phyloP scores from a whole-genome alignment of 2,113 vertebrate species.

The Ibidorhyncha struthersii region DNA sequence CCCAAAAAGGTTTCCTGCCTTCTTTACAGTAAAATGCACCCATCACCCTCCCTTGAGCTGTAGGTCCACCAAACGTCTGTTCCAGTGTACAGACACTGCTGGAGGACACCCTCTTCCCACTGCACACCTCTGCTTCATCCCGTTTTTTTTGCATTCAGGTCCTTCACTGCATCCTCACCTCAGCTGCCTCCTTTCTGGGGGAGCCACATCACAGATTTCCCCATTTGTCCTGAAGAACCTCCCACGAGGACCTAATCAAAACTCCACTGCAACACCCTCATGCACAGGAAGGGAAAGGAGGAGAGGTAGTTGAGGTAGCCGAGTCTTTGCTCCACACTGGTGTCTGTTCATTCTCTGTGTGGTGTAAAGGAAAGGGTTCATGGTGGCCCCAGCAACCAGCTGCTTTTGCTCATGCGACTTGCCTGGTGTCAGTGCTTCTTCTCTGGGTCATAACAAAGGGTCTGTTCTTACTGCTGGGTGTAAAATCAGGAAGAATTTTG shows the following conservation, averaged over 20 bases:
- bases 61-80: fast-evolving
- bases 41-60: background rate
- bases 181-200: background rate
- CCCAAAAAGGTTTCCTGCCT: background rate
- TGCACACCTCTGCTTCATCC: background rate
- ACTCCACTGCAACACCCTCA: background rate
- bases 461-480: background rate
- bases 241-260: background rate
- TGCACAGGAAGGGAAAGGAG: background rate
- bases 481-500: background rate
- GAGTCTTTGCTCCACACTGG: background rate
- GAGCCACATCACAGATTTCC: background rate
- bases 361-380: background rate
- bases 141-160: background rate
- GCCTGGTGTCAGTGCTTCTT: background rate
- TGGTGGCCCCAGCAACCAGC: background rate
- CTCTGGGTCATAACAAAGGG: background rate
- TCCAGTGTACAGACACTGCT: background rate
- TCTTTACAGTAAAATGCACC: background rate
- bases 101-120: background rate
- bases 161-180: background rate
- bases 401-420: background rate
- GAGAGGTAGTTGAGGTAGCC: background rate
- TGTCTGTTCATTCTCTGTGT: background rate
- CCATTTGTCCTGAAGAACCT: background rate